These are phyloP conservation scores for Clarias laeviceps DNA, from an alignment of 2,797 vertebrate genomes.

Conservation along the genomic window DNA sequence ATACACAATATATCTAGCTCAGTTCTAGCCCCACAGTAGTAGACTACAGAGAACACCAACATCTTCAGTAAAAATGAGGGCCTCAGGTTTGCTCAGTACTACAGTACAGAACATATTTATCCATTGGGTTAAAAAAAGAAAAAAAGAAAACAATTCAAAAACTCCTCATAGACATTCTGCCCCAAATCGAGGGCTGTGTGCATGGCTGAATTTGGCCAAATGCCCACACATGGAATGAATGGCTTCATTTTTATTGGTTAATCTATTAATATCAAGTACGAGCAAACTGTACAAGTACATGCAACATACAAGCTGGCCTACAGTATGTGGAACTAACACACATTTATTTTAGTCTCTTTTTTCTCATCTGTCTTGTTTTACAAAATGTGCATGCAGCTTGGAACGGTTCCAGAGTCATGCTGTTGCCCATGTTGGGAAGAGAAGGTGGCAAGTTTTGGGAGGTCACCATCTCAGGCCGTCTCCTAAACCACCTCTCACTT, in stretches of 20 bases:
- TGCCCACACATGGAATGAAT: conserved; percentile 87
- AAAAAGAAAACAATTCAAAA: conserved; percentile 52
- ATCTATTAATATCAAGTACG: conserved; percentile 93
- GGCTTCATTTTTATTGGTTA: conserved; percentile 95
- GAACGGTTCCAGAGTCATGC: conserved; percentile 93
- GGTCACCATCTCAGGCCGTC: conserved; percentile 49
- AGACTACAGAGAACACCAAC: conserved; percentile 86
- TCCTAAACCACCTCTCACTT: conserved; percentile 43
- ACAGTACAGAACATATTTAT: conserved; percentile 73
- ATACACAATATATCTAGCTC: conserved; percentile 78
- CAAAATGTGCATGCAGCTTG: conserved; percentile 96
- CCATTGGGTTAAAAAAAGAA: conserved; percentile 62
- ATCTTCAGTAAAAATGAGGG: conserved; percentile 72
- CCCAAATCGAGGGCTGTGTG: conserved; percentile 81
- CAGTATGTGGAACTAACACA: conserved; percentile 96
- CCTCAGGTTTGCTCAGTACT: conserved; percentile 70
- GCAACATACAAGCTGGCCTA: conserved; percentile 99
- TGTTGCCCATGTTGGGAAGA: conserved; percentile 84
- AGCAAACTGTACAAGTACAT: conserved; percentile 99
- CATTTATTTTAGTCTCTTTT: conserved; percentile 79
- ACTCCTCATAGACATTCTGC: conserved; percentile 87
- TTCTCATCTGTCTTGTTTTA: conserved; percentile 83
- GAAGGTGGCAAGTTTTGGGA: conserved; percentile 77
- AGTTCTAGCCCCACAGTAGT: conserved; percentile 77
- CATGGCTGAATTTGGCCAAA: conserved; percentile 81